Evolutionary conservation across 2,113 vertebrate species (phyloP).

Genomic region (Melanerpes formicivorus): DNA sequence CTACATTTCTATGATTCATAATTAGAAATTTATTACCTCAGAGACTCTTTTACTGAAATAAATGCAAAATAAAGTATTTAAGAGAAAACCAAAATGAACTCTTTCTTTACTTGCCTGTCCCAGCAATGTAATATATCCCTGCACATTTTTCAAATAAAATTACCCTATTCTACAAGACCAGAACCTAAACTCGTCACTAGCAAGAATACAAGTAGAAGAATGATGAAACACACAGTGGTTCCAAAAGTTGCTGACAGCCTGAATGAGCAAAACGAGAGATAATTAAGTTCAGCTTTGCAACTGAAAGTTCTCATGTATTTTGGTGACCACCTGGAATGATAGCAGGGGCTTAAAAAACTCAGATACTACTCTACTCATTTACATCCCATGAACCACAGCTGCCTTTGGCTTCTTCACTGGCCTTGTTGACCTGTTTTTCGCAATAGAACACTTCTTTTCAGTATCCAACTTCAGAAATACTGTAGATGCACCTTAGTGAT

Average conservation of each 20-base stretch:
- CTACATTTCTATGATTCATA: neutral
- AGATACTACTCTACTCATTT: neutral
- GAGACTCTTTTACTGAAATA: neutral
- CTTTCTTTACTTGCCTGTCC: neutral
- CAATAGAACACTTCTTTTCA: neutral
- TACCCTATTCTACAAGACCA: neutral
- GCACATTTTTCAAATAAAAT: neutral
- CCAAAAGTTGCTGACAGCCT: constrained; percentile 31
- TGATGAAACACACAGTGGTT: neutral
- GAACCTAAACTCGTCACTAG: neutral
- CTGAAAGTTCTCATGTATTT: neutral
- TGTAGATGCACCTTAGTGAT: neutral
- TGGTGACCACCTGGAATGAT: neutral
- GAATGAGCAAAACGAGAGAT: neutral
- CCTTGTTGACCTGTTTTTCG: constrained; percentile 1
- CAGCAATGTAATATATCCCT: neutral
- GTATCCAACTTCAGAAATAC: neutral
- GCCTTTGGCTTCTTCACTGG: neutral
- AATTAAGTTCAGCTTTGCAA: constrained; percentile 43
- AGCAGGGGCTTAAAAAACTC: neutral
- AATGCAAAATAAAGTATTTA: neutral
- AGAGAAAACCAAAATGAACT: neutral
- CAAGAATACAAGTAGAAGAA: neutral
- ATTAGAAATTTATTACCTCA: neutral
- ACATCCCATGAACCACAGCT: neutral